These are phyloP conservation scores for Lapara coniferarum DNA, from an alignment of 2,888 invertebrate species.

Conservation along the genomic window DNA sequence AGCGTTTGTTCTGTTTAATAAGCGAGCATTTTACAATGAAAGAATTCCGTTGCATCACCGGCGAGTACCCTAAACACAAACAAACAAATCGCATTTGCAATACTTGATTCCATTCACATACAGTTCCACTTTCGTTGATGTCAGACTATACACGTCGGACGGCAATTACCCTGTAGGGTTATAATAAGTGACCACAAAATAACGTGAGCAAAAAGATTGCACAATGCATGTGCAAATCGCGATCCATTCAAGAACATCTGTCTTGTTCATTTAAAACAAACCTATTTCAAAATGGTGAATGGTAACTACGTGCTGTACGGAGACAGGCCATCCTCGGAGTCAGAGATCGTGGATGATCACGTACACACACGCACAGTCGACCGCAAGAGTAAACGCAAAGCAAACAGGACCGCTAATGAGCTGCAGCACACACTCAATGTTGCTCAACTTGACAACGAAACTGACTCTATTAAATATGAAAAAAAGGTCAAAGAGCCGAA, in stretches of 20 bases:
- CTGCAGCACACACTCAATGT: constrained; percentile 65
- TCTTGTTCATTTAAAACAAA: constrained; percentile 34
- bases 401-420: constrained; percentile 66
- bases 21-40: constrained; percentile 57
- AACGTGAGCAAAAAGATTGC: constrained; percentile 39
- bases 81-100: constrained; percentile 69
- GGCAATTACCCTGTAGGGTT: constrained; percentile 37
- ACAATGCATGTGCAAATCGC: constrained; percentile 50
- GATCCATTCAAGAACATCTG: constrained; percentile 39
- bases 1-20: constrained; percentile 52
- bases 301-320: constrained; percentile 78
- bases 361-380: constrained; percentile 68
- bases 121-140: constrained; percentile 44
- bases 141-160: constrained; percentile 38
- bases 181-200: constrained; percentile 38
- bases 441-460: constrained; percentile 74
- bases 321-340: constrained; percentile 72
- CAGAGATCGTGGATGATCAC: constrained; percentile 75
- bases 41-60: constrained; percentile 62
- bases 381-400: constrained; percentile 64
- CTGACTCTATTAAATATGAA: constrained; percentile 74
- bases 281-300: constrained; percentile 68
- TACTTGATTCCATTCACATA: constrained; percentile 52
- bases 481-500: constrained; percentile 75
- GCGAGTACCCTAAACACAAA: constrained; percentile 55